These are phyloP conservation scores for Halichondria panicea DNA, from an alignment of 37 sponge, comb jelly and placozoan genomes.

Conservation along the genomic window DNA sequence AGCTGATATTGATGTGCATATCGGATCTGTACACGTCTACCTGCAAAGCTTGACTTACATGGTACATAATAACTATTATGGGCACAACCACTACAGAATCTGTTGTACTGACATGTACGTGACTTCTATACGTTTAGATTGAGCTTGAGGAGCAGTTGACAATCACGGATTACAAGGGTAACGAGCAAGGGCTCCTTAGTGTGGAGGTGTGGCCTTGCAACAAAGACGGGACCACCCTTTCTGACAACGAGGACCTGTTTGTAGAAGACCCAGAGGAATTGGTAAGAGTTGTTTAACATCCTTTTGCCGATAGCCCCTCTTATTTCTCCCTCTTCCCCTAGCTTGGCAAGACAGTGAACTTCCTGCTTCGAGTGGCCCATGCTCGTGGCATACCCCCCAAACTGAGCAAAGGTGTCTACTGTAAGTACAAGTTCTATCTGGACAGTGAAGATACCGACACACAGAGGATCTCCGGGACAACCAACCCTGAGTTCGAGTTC, in stretches of 20 bases:
- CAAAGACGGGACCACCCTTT: constrained; percentile 14
- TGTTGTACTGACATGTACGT: neutral
- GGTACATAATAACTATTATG: constrained; percentile 5
- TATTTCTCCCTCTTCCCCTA: constrained; percentile 9
- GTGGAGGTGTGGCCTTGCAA: constrained; percentile 44
- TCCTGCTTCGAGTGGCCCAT: constrained; percentile 39
- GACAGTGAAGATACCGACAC: constrained; percentile 42
- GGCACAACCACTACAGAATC: too few species aligned
- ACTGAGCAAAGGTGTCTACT: constrained; percentile 51
- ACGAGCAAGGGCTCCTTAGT: constrained; percentile 52
- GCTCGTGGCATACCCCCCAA: constrained; percentile 41
- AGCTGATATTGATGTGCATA: constrained; percentile 29
- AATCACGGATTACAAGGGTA: constrained; percentile 70
- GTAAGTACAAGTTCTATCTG: constrained; percentile 69
- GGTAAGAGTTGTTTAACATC: constrained; percentile 2
- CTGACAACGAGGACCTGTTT: constrained; percentile 59
- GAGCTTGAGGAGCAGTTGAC: constrained; percentile 66
- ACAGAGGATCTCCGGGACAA: constrained; percentile 20
- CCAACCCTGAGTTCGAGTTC: constrained; percentile 46
- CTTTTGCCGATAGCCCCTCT: neutral
- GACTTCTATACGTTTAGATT: constrained; percentile 19
- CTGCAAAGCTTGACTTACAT: constrained; percentile 54
- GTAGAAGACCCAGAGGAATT: constrained; percentile 58
- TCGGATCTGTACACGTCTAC: constrained; percentile 71
- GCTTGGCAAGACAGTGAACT: constrained; percentile 51